Evolutionary conservation across 2,113 vertebrate species (phyloP).

Genomic region (Erythrocercus mccallii): DNA sequence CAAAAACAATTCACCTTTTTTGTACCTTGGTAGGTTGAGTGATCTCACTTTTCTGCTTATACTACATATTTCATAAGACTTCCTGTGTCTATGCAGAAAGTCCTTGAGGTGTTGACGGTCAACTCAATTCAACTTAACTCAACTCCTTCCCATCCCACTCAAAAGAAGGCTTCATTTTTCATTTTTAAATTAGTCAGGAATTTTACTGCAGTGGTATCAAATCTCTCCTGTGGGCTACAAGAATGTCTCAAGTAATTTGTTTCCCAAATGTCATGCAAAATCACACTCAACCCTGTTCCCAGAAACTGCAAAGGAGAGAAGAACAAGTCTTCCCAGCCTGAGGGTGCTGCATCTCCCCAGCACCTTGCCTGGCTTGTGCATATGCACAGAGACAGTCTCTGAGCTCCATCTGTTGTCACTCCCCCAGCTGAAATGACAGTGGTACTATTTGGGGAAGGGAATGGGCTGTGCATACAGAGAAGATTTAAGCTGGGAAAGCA

Average conservation of each 20-base stretch:
- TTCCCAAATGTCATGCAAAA: constrained; percentile 20
- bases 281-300: not conserved
- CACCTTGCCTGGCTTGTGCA: constrained; percentile 47
- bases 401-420: constrained; percentile 53
- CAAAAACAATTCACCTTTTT: not conserved
- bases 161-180: not conserved
- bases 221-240: not conserved
- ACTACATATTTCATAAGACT: not conserved
- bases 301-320: not conserved
- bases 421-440: not conserved
- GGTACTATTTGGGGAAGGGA: constrained; percentile 34
- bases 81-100: not conserved
- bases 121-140: not conserved
- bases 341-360: not conserved
- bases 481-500: constrained; percentile 4
- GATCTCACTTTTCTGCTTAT: not conserved
- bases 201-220: not conserved
- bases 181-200: not conserved
- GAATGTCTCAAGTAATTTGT: not conserved
- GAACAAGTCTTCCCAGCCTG: not conserved
- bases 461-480: not conserved
- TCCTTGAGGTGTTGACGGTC: not conserved
- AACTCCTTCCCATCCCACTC: not conserved
- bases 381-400: constrained; percentile 23
- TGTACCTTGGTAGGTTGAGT: not conserved